Base-by-base conservation (phyloP, 2,888 invertebrate species). In the Aporophyla lueneburgensis region DNA sequence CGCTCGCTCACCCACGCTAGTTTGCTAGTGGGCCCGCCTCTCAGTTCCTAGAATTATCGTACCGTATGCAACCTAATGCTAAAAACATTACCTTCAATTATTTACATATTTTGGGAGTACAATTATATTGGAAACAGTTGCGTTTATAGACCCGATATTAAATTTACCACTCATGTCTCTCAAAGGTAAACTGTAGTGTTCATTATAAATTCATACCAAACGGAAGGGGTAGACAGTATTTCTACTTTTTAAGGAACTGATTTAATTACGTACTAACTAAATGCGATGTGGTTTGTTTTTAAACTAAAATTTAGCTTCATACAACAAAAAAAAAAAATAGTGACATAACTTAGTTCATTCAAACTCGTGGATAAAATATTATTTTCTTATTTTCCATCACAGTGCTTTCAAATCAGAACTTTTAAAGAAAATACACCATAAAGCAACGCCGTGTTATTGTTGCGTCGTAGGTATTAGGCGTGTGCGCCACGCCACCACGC, bases 21-120 rank as follows among this genome's bases (percentile, higher is more conserved):
- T n/a, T 46, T 53, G 21, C 49, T 46, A 46, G 43, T 10, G 56
- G 63, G 12, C 53, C 72, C 83, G 70, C 67, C 56, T 77, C 58
- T 58, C 10, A 46, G 16, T 85, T 77, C 62, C 58, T 24, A 70
- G 49, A 72, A 83, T 16, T 58, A 65, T 53, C 16, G 46, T 67
- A 43, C n/a, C 40, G 10, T 33, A 65, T 69, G 84, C 68, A 79
- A 54, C n/a, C 21, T 3, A 4, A 33, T 59, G 24, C 46, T 46
- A 71, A 49, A 58, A 49, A 33, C 21, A n/a, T 12, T 43, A 40
- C 14, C 21, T 56, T 7, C 43, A 33, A 58, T 76, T 46, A 12
- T 46, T 1, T 46, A 16, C 49, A 58, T 71, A 63, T 24, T n/a
- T 19, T 19, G 63, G 14, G 24, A 27, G 49, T 14, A 56, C 27